A percentile compares a stretch with the other conserved stretches of the same genome.
phyloP scores from a whole-genome alignment of 2,113 vertebrate species.

The Forbesichthys agassizii region DNA sequence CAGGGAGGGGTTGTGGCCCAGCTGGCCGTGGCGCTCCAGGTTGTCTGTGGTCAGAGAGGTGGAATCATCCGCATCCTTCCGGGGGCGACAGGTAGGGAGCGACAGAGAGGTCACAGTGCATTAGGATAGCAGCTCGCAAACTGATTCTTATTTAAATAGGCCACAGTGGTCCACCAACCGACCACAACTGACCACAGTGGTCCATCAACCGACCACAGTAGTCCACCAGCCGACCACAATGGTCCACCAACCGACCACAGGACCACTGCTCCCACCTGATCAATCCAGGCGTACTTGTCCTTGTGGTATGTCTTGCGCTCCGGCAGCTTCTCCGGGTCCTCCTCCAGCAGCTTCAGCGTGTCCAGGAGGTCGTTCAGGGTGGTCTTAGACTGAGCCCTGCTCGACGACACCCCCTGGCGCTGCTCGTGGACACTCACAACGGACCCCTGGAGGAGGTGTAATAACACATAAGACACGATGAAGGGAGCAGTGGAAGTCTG shows the following conservation, averaged over 20 bases:
- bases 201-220: no score
- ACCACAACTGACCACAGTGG: no score
- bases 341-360: conserved; percentile 86
- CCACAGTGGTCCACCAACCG: no score
- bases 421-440: conserved; percentile 67
- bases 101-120: neutral
- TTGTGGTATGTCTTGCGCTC: conserved; percentile 70
- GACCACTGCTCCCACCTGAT: conserved; percentile 72
- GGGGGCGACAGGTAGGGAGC: neutral
- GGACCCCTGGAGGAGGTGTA: conserved; percentile 49
- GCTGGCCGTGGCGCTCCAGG: conserved; percentile 86
- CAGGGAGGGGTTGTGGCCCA: conserved; percentile 68
- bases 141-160: no score
- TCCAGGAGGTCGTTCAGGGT: conserved; percentile 88
- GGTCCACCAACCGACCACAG: no score
- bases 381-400: conserved; percentile 78
- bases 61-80: conserved; percentile 79
- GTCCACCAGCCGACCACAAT: no score
- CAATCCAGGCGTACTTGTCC: conserved; percentile 84
- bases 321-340: conserved; percentile 81
- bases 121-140: no score
- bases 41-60: conserved; percentile 90
- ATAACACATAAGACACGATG: neutral
- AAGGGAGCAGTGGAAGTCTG: neutral
- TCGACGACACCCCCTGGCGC: conserved; percentile 48